A percentile compares a stretch with the other conserved stretches of the same genome.
Conservation (phyloP, 2,888 invertebrate genomes). For the Ecliptopera silaceata region DNA sequence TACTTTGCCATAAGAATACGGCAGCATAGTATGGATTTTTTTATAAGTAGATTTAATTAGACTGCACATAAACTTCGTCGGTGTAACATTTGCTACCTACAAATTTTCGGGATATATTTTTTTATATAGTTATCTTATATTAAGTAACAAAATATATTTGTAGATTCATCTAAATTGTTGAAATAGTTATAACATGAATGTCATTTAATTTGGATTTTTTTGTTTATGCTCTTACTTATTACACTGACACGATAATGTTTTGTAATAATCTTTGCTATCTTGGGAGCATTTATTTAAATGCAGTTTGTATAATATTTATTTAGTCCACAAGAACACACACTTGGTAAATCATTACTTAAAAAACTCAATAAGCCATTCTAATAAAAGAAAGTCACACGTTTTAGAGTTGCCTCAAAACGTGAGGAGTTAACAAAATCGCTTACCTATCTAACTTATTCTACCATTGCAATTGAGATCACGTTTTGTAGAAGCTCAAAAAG, state of each 20-base stretch:
- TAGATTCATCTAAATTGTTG: too few species aligned
- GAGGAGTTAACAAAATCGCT: slow-evolving; percentile 36
- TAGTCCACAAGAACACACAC: background rate
- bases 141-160: too few species aligned
- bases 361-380: slow-evolving; percentile 10
- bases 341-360: background rate
- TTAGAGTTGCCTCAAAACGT: slow-evolving; percentile 38
- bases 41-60: too few species aligned
- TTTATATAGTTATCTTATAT: too few species aligned
- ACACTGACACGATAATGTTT: too few species aligned
- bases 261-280: too few species aligned
- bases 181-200: too few species aligned
- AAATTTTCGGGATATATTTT: too few species aligned
- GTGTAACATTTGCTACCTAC: too few species aligned
- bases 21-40: slow-evolving; percentile 51
- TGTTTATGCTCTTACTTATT: too few species aligned
- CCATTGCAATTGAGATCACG: slow-evolving; percentile 44
- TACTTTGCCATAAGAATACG: slow-evolving; percentile 63
- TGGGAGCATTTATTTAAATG: background rate
- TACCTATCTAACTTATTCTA: slow-evolving; percentile 42
- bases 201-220: too few species aligned
- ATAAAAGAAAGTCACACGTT: slow-evolving; percentile 21
- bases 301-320: background rate
- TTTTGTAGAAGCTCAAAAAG: slow-evolving; percentile 42
- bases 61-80: too few species aligned